Percentiles rank a stretch among this genome's conserved stretches.
These are phyloP conservation scores for Scomber japonicus DNA, from an alignment of 2,113 vertebrate genomes.

Conservation along the genomic window DNA sequence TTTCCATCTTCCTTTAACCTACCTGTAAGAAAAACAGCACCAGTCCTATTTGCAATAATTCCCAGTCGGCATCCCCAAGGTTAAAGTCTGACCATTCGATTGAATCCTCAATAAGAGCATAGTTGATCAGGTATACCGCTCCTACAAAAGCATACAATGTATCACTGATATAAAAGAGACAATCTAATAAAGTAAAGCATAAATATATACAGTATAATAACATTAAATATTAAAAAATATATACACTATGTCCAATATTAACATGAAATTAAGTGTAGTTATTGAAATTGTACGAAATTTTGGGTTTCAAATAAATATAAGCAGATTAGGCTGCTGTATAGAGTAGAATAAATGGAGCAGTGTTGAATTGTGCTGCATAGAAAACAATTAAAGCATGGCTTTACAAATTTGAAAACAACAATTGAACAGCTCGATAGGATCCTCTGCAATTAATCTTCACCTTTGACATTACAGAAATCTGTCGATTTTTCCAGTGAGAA, in stretches of 20 bases:
- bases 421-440: slow-evolving; percentile 27
- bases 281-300: not conserved
- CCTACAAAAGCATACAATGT: slow-evolving; percentile 40
- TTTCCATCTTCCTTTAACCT: slow-evolving; percentile 12
- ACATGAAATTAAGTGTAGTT: not conserved
- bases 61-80: not conserved
- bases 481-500: slow-evolving; percentile 19
- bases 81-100: slow-evolving; percentile 69
- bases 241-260: not conserved
- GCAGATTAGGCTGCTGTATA: not conserved
- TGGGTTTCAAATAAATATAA: not conserved
- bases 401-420: slow-evolving; percentile 20
- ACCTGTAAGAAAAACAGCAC: slow-evolving; percentile 82
- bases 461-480: slow-evolving; percentile 21
- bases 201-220: not conserved
- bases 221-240: not conserved
- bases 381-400: not conserved
- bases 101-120: slow-evolving; percentile 38
- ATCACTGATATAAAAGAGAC: not conserved
- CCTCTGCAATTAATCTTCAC: not conserved
- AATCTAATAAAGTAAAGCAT: not conserved
- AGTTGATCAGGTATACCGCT: slow-evolving; percentile 77
- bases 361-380: not conserved
- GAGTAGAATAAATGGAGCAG: not conserved
- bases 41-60: slow-evolving; percentile 71